Conservation (phyloP, 2,113 vertebrate species). For the Ellobius talpinus region DNA sequence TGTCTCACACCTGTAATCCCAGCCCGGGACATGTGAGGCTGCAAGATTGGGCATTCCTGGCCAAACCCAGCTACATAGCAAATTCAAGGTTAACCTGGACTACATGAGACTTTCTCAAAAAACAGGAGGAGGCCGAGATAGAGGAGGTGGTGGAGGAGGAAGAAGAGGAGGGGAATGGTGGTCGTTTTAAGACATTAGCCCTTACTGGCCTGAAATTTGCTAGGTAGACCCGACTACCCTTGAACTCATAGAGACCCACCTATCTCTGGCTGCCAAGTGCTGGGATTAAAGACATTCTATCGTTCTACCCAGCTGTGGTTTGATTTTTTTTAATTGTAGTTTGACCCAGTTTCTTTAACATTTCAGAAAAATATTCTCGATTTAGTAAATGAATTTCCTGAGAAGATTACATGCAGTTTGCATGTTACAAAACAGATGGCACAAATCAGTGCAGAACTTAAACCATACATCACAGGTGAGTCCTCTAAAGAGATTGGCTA, state of each 20-base stretch:
- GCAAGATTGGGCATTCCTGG: not conserved
- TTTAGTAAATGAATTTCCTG: slow-evolving; percentile 91
- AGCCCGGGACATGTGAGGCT: not conserved
- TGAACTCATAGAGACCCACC: not conserved
- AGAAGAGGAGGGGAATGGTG: no score
- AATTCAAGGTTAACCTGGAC: not conserved
- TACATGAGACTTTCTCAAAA: not conserved
- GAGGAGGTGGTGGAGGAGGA: no score
- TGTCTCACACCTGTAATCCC: not conserved
- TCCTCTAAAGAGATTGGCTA: slow-evolving; percentile 32
- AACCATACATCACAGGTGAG: slow-evolving; percentile 91
- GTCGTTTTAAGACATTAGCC: not conserved
- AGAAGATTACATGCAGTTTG: slow-evolving; percentile 92
- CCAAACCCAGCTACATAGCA: not conserved
- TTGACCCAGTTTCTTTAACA: slow-evolving; percentile 82
- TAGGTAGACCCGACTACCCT: not conserved
- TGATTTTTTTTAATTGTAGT: slow-evolving; percentile 79
- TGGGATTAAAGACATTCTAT: not conserved
- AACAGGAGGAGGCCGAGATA: not conserved
- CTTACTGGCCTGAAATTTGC: not conserved
- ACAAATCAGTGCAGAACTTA: slow-evolving; percentile 88
- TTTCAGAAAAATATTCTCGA: slow-evolving; percentile 92
- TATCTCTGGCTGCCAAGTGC: not conserved
- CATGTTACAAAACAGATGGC: slow-evolving; percentile 92
- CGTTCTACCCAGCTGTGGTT: slow-evolving; percentile 79